These are phyloP conservation scores for Leistus spinibarbis DNA, from an alignment of 2,888 invertebrate genomes.

Conservation along the genomic window DNA sequence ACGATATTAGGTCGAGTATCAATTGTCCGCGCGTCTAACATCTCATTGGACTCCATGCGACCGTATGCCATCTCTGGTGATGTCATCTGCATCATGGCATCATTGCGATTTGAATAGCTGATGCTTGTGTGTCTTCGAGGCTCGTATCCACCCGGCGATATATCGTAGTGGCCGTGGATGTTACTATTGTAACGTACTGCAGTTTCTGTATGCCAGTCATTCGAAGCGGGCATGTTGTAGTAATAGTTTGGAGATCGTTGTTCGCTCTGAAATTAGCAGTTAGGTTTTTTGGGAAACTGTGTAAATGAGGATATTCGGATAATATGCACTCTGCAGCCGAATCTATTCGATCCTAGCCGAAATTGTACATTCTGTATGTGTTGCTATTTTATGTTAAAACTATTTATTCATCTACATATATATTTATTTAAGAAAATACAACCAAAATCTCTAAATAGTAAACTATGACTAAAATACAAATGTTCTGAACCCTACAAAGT, in stretches of 20 bases:
- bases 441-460: no score
- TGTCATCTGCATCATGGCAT: constrained; percentile 31
- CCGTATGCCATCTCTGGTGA: constrained; percentile 12
- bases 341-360: no score
- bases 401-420: no score
- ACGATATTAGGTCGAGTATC: constrained; percentile 53
- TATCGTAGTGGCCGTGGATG: constrained; percentile 53
- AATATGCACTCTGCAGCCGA: no score
- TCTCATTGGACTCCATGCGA: constrained; percentile 46
- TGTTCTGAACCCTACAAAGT: not conserved
- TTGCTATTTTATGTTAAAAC: not conserved
- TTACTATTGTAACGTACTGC: constrained; percentile 52
- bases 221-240: constrained; percentile 41
- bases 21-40: constrained; percentile 39
- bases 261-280: constrained; percentile 29
- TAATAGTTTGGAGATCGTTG: constrained; percentile 42
- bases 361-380: no score
- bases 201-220: constrained; percentile 47
- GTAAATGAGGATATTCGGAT: no score
- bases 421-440: no score
- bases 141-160: constrained; percentile 51
- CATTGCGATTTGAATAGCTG: constrained; percentile 52
- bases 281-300: no score
- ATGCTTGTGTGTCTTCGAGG: constrained; percentile 55
- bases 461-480: no score